Evolutionary conservation across 2,888 invertebrate genomes (phyloP).

Genomic region (Ceraclea dissimilis): DNA sequence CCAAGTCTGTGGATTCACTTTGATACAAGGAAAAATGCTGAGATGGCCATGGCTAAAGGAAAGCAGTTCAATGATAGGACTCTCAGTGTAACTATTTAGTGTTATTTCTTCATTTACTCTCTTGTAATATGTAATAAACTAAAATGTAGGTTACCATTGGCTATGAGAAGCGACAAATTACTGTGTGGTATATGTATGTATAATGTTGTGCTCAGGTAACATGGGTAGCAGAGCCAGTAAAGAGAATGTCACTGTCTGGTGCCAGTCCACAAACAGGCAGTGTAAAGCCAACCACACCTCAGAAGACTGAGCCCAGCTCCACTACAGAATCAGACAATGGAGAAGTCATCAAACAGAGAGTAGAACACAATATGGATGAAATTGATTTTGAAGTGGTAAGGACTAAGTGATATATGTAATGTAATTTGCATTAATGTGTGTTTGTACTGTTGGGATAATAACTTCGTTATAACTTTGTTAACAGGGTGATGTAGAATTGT

Average conservation of each 20-base stretch:
- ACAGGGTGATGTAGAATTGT: conserved; percentile 16
- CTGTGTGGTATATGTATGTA: not conserved
- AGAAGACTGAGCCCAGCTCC: conserved; percentile 1
- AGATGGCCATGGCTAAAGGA: conserved; percentile 68
- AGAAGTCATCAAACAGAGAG: not conserved
- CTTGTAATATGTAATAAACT: too few species aligned
- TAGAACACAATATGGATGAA: conserved; percentile 7
- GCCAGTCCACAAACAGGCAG: not conserved
- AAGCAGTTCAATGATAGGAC: conserved; percentile 56
- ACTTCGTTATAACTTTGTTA: not conserved
- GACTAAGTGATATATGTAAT: not conserved
- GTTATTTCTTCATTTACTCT: not conserved
- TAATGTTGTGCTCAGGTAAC: conserved; percentile 39
- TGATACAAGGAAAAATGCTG: conserved; percentile 70
- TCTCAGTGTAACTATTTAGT: conserved; percentile 35
- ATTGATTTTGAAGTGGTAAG: conserved; percentile 8
- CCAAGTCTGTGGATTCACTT: conserved; percentile 72
- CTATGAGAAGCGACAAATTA: not conserved
- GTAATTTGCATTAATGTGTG: too few species aligned
- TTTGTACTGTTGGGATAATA: not conserved
- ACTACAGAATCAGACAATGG: conserved; percentile 2
- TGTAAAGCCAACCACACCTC: conserved; percentile 2
- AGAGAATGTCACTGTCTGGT: conserved; percentile 12
- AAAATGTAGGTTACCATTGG: too few species aligned
- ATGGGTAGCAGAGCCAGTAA: conserved; percentile 33